Evolutionary conservation across 2,797 vertebrate genomes (phyloP), one percentile per base, ranked within the genome.

Genomic region (Petrocephalus schoutedeni): DNA sequence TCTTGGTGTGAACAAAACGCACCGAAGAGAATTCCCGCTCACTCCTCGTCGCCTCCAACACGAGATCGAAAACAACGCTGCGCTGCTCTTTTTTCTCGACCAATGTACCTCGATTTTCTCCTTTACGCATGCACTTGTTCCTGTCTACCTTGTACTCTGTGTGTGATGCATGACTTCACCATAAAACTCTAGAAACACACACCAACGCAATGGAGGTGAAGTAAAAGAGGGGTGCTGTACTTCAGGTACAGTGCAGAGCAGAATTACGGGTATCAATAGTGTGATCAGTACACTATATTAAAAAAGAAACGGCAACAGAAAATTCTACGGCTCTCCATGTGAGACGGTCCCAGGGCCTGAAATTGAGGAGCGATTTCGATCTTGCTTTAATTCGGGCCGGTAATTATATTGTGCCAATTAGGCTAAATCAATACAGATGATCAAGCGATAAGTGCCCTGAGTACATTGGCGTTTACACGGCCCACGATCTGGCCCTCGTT

Each of bases 331-430:
- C 32, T 53, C 49, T 53, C 51, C 0, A 12, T 14, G 12, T 14
- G 21, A 84, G 5, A 85, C 9, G 19, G 3, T 21, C 54, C 23
- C 49, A 2, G 7, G 0, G 9, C 45, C 9, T 53, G 41, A 23
- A 5, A 49, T 12, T 84, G 19, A 5, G 21, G 10, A 84, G 12
- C 67, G 41, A 8, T 53, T 53, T 53, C 51, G 23, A 57, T 32
- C 4, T 19, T 8, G 51, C 51, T 36, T 57, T 10, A 10, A 56
- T 56, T 57, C 45, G 16, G 14, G 21, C n/a, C 54, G 32, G 21
- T 56, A 85, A 57, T 85, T 56, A 56, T 57, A 23, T 85, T 57
- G 51, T 57, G 83, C 32, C 83, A 85, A 85, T 85, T 85, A 32
- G 83, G 23, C 54, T 5, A 16, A 56, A 56, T 56, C 51, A 85